Conservation (phyloP, 2,888 invertebrate genomes). For the Heliconius charithonia region DNA sequence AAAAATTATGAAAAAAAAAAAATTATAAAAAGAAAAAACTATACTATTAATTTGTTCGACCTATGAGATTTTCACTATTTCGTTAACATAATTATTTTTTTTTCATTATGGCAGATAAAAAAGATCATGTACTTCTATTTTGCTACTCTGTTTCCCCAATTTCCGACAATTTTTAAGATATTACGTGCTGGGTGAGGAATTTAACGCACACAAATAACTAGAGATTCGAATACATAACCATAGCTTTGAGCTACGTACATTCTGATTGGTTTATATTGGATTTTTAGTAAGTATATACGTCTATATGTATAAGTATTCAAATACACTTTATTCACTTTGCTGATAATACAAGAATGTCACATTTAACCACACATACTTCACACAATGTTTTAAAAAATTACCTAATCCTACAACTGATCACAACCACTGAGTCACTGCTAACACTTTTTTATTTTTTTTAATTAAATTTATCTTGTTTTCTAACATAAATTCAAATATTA, state of each 20-base stretch:
- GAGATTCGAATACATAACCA: neutral
- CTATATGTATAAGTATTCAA: neutral
- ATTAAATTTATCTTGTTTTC: neutral
- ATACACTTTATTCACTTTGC: neutral
- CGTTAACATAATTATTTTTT: no score
- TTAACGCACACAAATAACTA: neutral
- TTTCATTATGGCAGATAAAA: no score
- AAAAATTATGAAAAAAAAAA: no score
- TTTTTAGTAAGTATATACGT: neutral
- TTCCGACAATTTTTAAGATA: neutral
- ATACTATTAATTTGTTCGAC: no score
- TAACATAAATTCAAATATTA: neutral
- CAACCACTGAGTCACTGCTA: slow-evolving; percentile 10
- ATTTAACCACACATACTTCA: neutral
- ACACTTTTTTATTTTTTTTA: neutral
- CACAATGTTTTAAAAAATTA: neutral
- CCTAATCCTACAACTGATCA: neutral
- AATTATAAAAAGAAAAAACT: no score
- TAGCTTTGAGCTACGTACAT: neutral
- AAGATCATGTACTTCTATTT: no score
- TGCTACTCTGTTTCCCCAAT: neutral
- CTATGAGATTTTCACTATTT: no score
- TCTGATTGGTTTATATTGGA: neutral
- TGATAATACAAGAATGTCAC: slow-evolving; percentile 1
- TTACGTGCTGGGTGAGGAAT: neutral